Evolutionary conservation across 2,888 invertebrate species (phyloP).

Genomic region (Aphidius colemani): DNA sequence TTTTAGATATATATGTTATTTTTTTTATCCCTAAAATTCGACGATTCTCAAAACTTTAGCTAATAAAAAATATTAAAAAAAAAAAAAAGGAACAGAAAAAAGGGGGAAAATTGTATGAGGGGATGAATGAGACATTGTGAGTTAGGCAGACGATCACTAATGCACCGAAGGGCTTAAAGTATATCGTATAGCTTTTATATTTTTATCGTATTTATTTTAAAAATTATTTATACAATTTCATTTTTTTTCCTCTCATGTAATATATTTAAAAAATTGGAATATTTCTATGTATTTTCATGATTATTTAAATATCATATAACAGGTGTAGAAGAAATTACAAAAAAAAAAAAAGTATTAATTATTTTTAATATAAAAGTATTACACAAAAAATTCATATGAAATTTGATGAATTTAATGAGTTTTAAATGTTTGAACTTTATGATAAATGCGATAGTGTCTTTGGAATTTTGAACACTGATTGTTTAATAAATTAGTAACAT

Average conservation of each 20-base stretch:
- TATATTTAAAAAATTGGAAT: not conserved
- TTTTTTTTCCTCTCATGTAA: too few species aligned
- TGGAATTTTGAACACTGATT: too few species aligned
- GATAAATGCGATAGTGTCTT: not conserved
- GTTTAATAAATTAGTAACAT: not conserved
- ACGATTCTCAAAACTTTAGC: slow-evolving; percentile 19
- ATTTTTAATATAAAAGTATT: not conserved
- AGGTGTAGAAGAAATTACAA: too few species aligned
- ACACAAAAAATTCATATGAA: not conserved
- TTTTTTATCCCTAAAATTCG: slow-evolving; percentile 34
- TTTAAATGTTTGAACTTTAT: not conserved
- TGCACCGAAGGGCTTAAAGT: slow-evolving; percentile 23
- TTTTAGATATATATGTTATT: not conserved
- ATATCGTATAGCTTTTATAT: slow-evolving; percentile 32
- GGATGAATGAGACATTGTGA: slow-evolving; percentile 25
- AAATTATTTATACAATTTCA: slow-evolving; percentile 20
- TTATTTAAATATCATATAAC: too few species aligned
- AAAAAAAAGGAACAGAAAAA: slow-evolving; percentile 16
- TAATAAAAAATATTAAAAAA: slow-evolving; percentile 24
- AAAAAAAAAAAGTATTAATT: not conserved
- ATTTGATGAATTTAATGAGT: too few species aligned
- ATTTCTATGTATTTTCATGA: too few species aligned
- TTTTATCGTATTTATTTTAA: slow-evolving; percentile 15
- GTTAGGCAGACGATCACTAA: slow-evolving; percentile 14
- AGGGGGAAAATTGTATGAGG: slow-evolving; percentile 16